Base-by-base conservation (phyloP, 2,113 vertebrate species). In the Sinocyclocheilus grahami region DNA sequence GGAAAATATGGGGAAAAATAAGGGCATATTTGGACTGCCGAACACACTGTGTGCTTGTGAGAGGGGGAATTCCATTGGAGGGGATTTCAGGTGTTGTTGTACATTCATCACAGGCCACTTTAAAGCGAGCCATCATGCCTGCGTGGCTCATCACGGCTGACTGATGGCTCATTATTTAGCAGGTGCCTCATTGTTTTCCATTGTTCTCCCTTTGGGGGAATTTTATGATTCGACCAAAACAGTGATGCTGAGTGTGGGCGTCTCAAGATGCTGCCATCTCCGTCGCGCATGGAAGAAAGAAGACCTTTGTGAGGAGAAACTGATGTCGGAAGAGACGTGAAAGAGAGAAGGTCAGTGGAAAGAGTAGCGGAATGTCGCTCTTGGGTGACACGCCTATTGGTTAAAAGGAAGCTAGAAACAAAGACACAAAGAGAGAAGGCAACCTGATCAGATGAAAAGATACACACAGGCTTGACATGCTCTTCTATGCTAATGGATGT, bases 31-130 rank as follows among this genome's bases (percentile, higher is more conserved):
- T 76, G 84, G 65, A 72, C 14, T 11, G 30, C 46, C 1, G 51
- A 55, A 24, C 63, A 86, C 78, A 83, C 46, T 77, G 46, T 79
- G 83, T 46, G 78, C 85, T 77, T 88, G 88, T 89, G 86, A 89
- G 86, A 90, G 90, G 91, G 93, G 92, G 90, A 94, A 93, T 94
- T 94, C 92, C 93, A 91, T 86, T 78, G 69, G 83, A 89, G 91
- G 92, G 91, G 90, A 89, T 90, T 82, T 86, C 89, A 93, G 94
- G 93, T 93, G 93, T 92, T 92, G 87, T 90, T 83, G 78, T 65
- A 89, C 88, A 92, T 93, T 93, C 91, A 90, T 94, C 90, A 91
- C 89, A 91, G 93, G 93, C 92, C 92, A 93, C 92, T 94, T 94
- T 88, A 94, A 95, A 94, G 92, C 84, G 3, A 86, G 82, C 90